A percentile compares a stretch with the other conserved stretches of the same genome.
Conservation (phyloP, 2,113 vertebrate species). For the Sceloporus tristichus region DNA sequence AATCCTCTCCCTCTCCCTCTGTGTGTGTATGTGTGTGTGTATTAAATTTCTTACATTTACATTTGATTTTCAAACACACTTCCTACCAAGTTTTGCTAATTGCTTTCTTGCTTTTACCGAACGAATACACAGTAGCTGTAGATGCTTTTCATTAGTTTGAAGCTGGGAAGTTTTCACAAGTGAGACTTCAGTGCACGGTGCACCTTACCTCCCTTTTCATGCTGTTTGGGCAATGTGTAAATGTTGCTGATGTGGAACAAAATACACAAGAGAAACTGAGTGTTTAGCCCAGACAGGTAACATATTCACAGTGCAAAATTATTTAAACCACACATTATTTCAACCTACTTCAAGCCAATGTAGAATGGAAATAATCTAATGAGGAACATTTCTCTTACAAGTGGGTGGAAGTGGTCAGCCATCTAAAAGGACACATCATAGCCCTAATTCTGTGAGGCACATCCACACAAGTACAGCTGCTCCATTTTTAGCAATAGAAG, state of each 20-base stretch:
- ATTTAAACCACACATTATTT: not conserved
- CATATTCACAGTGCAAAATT: not conserved
- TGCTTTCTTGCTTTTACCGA: conserved; percentile 47
- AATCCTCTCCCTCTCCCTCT: not conserved
- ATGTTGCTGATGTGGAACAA: conserved; percentile 10
- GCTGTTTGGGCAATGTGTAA: not conserved
- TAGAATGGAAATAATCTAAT: not conserved
- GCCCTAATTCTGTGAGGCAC: not conserved
- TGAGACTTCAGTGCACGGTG: conserved; percentile 21
- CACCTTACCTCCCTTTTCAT: not conserved
- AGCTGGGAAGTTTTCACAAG: conserved; percentile 25
- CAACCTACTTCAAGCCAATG: not conserved
- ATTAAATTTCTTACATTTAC: conserved; percentile 16
- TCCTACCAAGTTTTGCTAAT: conserved; percentile 32
- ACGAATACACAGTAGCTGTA: conserved; percentile 34
- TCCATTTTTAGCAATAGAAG: conserved; percentile 2
- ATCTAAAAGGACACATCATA: not conserved
- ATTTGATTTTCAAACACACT: conserved; percentile 36
- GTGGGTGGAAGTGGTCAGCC: not conserved
- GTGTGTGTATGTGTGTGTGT: not conserved
- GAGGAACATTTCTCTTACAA: not conserved
- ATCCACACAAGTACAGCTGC: not conserved
- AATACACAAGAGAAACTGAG: conserved; percentile 1
- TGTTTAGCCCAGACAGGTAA: not conserved
- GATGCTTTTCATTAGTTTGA: conserved; percentile 41